A percentile compares a stretch with the other conserved stretches of the same genome.
Conservation (phyloP, 2,888 invertebrate species). For the Napeogenes inachia region DNA sequence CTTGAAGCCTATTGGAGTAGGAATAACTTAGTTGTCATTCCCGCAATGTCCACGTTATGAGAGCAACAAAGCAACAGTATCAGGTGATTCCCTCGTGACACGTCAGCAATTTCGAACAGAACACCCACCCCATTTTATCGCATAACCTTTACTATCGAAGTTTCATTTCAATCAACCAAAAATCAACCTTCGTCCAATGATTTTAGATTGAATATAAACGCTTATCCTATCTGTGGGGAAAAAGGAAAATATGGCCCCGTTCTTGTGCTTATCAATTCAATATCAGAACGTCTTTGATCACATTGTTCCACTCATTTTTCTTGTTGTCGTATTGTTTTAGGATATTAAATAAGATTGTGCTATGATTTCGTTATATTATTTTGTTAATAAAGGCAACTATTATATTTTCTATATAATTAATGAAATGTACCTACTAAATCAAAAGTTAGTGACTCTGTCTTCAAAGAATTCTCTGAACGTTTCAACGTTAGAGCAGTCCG, state of each 20-base stretch:
- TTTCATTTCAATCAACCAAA: background rate
- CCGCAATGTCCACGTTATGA: slow-evolving; percentile 45
- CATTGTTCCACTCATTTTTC: slow-evolving; percentile 39
- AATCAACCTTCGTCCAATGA: background rate
- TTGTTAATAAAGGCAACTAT: background rate
- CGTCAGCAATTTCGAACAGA: slow-evolving; percentile 67
- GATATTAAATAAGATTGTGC: slow-evolving; percentile 6
- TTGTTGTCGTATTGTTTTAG: slow-evolving; percentile 26
- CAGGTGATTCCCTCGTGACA: slow-evolving; percentile 70
- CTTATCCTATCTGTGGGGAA: slow-evolving; percentile 20
- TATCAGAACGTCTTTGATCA: slow-evolving; percentile 63
- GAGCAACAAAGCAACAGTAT: slow-evolving; percentile 40
- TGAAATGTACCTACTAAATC: no score
- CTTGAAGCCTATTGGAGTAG: no score
- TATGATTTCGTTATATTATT: background rate
- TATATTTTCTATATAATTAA: background rate
- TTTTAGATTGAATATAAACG: slow-evolving; percentile 18
- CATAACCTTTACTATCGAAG: slow-evolving; percentile 25
- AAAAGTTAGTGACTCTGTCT: no score
- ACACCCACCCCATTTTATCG: slow-evolving; percentile 70
- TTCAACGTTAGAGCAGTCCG: no score
- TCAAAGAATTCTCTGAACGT: no score
- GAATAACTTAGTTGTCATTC: background rate
- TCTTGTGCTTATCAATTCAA: slow-evolving; percentile 63
- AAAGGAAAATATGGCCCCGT: slow-evolving; percentile 36